Conservation (phyloP, 2,888 invertebrate genomes). For the Sarcophaga carnaria region DNA sequence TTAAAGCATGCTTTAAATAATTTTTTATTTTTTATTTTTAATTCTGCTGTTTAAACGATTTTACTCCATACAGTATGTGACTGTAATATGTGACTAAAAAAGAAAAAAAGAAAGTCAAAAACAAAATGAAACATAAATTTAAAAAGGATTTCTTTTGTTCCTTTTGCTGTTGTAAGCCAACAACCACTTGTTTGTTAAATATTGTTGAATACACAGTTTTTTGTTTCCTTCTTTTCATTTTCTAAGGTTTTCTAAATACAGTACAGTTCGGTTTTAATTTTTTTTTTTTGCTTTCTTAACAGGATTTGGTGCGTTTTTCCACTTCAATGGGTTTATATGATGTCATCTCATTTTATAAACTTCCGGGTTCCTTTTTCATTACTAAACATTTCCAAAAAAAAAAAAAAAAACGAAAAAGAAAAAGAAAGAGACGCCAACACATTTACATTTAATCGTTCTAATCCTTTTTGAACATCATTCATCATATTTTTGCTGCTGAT, state of each 20-base stretch:
- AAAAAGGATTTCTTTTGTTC: constrained; percentile 52
- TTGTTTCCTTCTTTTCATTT: constrained; percentile 20
- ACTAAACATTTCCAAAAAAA: neutral
- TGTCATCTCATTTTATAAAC: constrained; percentile 67
- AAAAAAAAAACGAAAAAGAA: neutral
- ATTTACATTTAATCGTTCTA: constrained; percentile 55
- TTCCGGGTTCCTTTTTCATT: constrained; percentile 56
- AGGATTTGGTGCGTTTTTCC: constrained; percentile 53
- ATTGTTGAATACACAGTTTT: constrained; percentile 60
- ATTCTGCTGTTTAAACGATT: too few relatives aligned
- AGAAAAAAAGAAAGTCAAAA: constrained; percentile 11
- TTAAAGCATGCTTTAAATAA: neutral
- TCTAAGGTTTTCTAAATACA: neutral
- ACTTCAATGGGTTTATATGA: constrained; percentile 65
- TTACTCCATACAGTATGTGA: neutral
- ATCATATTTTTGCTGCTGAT: constrained; percentile 37
- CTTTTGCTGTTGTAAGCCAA: constrained; percentile 25
- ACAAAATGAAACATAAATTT: constrained; percentile 31
- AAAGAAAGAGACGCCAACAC: neutral
- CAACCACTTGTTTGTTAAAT: constrained; percentile 67
- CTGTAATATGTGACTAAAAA: neutral
- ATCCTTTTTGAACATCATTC: constrained; percentile 59
- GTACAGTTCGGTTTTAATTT: constrained; percentile 11
- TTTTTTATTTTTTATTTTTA: constrained; percentile 5
- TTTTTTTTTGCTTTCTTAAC: constrained; percentile 1